Conservation (phyloP, 2,113 vertebrate genomes). For the Rhinoptilus africanus region DNA sequence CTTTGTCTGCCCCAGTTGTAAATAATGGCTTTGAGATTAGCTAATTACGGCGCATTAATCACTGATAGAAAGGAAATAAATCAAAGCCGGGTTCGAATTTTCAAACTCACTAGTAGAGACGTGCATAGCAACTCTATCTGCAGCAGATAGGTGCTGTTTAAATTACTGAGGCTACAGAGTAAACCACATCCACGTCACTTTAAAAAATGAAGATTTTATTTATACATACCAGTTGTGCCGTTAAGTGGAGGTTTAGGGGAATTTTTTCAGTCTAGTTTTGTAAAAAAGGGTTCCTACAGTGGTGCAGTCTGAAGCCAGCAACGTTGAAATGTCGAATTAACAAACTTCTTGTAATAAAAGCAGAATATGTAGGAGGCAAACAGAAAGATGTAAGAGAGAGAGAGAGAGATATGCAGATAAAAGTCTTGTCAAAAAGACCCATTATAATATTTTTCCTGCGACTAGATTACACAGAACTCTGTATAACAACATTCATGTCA, state of each 20-base stretch:
- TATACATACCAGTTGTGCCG: conserved; percentile 68
- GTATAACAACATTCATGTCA: neutral
- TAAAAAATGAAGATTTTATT: conserved; percentile 76
- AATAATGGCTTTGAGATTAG: conserved; percentile 83
- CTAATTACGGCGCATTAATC: conserved; percentile 84
- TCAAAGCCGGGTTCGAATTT: conserved; percentile 72
- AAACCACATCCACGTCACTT: conserved; percentile 74
- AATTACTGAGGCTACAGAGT: conserved; percentile 73
- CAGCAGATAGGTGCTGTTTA: conserved; percentile 76
- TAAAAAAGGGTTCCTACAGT: neutral
- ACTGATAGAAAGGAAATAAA: conserved; percentile 81
- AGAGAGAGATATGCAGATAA: neutral
- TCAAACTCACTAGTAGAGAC: conserved; percentile 57
- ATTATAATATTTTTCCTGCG: neutral
- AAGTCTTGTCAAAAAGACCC: neutral
- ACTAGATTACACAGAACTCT: neutral
- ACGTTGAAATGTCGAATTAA: neutral
- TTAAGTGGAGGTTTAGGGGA: conserved; percentile 32
- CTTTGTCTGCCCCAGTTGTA: conserved; percentile 74
- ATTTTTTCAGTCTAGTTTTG: neutral
- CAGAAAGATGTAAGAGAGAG: neutral
- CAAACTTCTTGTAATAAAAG: conserved; percentile 22
- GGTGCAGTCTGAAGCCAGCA: neutral
- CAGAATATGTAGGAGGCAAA: neutral
- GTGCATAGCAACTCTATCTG: conserved; percentile 71